These are phyloP conservation scores for Eurytoma adleriae DNA, from an alignment of 2,888 invertebrate species.

Conservation along the genomic window DNA sequence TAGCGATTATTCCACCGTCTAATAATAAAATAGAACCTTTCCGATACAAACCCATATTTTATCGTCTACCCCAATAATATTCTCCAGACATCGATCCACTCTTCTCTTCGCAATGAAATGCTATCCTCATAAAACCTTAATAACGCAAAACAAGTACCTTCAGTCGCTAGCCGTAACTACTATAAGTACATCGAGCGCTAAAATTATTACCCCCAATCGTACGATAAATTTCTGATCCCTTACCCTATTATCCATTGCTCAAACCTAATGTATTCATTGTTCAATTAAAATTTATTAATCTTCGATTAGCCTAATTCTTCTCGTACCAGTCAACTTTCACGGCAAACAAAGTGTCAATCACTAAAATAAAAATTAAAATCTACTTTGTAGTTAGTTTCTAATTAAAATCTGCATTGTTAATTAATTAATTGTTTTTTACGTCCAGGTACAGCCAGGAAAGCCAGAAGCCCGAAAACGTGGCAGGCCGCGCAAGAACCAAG, in stretches of 20 bases:
- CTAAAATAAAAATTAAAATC: no score
- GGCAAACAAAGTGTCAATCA: no score
- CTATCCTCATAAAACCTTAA: slow-evolving; percentile 8
- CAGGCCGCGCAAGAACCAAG: slow-evolving; percentile 76
- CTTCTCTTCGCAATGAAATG: slow-evolving; percentile 2
- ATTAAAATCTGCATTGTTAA: background rate
- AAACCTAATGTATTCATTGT: no score
- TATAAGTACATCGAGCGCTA: no score
- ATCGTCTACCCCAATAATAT: background rate
- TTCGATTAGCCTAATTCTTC: no score
- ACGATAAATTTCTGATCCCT: no score
- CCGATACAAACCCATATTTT: background rate
- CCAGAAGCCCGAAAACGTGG: slow-evolving; percentile 76
- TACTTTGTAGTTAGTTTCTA: no score
- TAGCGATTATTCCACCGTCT: background rate
- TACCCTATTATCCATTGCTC: no score
- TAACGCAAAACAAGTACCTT: slow-evolving; percentile 13
- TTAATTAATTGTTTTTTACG: no score
- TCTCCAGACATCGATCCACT: slow-evolving; percentile 7
- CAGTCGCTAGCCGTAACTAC: background rate
- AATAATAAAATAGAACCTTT: background rate
- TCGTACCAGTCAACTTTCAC: no score
- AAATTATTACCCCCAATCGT: no score
- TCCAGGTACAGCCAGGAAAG: slow-evolving; percentile 65
- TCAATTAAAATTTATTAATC: no score